Evolutionary conservation across 1,140 invertebrate genomes (phyloP).

Genomic region (Babylonia areolata): DNA sequence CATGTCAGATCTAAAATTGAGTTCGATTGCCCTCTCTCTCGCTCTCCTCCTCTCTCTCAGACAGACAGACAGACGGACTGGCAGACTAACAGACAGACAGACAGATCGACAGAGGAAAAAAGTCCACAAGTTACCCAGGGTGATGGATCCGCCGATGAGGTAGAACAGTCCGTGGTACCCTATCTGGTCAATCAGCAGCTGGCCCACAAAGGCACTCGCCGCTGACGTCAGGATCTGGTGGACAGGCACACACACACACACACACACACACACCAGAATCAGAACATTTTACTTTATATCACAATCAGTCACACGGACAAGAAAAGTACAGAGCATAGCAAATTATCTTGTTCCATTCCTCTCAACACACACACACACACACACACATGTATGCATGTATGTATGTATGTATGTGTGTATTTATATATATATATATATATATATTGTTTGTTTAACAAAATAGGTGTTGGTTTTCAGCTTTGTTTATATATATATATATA

Average conservation of each 20-base stretch:
- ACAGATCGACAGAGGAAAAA: too few relatives aligned
- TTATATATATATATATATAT: too few relatives aligned
- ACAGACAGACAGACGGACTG: too few relatives aligned
- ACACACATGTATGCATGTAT: not conserved
- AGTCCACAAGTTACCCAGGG: conserved; percentile 26
- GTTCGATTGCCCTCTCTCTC: too few relatives aligned
- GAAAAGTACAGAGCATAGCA: too few relatives aligned
- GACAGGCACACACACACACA: not conserved
- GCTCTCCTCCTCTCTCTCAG: too few relatives aligned
- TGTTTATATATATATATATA: too few relatives aligned
- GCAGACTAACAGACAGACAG: too few relatives aligned
- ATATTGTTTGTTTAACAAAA: too few relatives aligned
- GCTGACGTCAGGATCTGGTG: conserved; percentile 29
- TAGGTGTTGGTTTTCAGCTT: not conserved
- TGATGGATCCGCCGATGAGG: conserved; percentile 7
- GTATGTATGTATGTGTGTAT: too few relatives aligned
- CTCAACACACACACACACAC: not conserved
- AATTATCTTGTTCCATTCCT: too few relatives aligned
- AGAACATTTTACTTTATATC: not conserved
- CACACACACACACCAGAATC: not conserved
- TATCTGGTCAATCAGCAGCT: conserved; percentile 11
- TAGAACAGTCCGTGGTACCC: conserved; percentile 35
- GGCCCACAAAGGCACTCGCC: conserved; percentile 26
- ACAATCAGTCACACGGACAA: not conserved
- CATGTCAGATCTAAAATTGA: too few relatives aligned